Percentiles rank a stretch among this genome's conserved stretches.
Evolutionary conservation across 2,888 invertebrate species (phyloP).

Genomic region (Zootermopsis nevadensis): DNA sequence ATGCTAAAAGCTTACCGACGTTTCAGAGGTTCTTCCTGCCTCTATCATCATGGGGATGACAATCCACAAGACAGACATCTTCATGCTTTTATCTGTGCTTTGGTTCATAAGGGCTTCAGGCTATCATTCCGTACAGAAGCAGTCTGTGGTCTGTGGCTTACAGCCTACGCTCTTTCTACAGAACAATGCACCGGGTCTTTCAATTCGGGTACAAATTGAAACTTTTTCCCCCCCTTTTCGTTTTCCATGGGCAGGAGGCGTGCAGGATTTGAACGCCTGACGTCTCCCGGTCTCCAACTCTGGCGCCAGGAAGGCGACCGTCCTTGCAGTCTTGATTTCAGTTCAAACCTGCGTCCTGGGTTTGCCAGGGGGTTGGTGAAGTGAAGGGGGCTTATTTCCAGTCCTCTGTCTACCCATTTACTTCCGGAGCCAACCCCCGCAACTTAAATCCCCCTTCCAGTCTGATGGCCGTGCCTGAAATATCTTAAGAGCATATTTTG

Average conservation of each 20-base stretch:
- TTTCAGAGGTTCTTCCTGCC: too few relatives aligned
- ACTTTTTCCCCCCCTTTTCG: not conserved
- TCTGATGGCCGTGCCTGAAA: not conserved
- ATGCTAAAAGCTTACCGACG: too few relatives aligned
- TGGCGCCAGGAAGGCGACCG: slow-evolving; percentile 31
- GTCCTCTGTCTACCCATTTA: not conserved
- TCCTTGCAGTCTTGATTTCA: slow-evolving; percentile 38
- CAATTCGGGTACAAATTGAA: not conserved
- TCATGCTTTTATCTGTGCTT: too few relatives aligned
- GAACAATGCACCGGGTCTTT: not conserved
- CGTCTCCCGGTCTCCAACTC: slow-evolving; percentile 35
- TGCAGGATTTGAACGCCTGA: slow-evolving; percentile 38
- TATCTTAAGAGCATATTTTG: slow-evolving; percentile 29
- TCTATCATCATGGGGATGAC: too few relatives aligned
- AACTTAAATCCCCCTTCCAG: not conserved
- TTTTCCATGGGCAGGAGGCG: slow-evolving; percentile 7
- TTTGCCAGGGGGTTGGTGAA: not conserved
- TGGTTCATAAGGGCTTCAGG: too few relatives aligned
- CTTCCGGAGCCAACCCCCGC: not conserved
- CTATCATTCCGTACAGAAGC: too few relatives aligned
- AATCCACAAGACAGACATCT: too few relatives aligned
- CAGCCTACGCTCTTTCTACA: not conserved
- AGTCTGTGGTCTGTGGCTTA: not conserved
- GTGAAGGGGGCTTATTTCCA: not conserved
- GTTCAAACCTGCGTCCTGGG: slow-evolving; percentile 30